These are phyloP conservation scores for Scolopax mira DNA, from an alignment of 2,113 vertebrate genomes.

Conservation along the genomic window DNA sequence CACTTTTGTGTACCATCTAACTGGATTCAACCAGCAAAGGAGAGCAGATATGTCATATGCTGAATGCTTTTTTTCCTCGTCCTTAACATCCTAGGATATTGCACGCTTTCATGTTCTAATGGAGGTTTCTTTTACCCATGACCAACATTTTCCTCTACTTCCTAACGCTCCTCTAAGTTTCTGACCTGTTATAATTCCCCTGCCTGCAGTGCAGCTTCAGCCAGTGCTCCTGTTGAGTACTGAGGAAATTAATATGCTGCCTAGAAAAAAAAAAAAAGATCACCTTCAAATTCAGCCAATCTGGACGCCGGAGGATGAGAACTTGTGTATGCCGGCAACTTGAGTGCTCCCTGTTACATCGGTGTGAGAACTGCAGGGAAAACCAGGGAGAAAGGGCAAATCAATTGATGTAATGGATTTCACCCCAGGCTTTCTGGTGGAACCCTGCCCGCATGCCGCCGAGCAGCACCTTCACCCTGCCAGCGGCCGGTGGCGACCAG, in stretches of 20 bases:
- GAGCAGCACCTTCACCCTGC: not conserved
- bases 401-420: not conserved
- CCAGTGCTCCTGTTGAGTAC: not conserved
- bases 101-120: constrained; percentile 56
- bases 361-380: not conserved
- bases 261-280: not conserved
- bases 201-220: constrained; percentile 16
- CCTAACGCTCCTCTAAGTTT: not conserved
- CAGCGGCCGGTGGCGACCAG: not conserved
- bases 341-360: not conserved
- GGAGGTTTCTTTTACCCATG: constrained; percentile 56
- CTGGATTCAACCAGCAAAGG: constrained; percentile 59
- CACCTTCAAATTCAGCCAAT: not conserved
- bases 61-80: constrained; percentile 31
- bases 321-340: not conserved
- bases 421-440: not conserved
- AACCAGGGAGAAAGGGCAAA: not conserved
- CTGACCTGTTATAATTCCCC: constrained; percentile 59
- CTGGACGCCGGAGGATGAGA: not conserved
- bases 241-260: not conserved
- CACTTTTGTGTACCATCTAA: constrained; percentile 60
- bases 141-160: constrained; percentile 49
- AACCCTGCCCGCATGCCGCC: not conserved
- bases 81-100: constrained; percentile 43
- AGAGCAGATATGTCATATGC: constrained; percentile 42